A percentile compares a stretch with the other conserved stretches of the same genome.
Conservation (phyloP, 2,797 vertebrate genomes). For the Xenopus petersii region DNA sequence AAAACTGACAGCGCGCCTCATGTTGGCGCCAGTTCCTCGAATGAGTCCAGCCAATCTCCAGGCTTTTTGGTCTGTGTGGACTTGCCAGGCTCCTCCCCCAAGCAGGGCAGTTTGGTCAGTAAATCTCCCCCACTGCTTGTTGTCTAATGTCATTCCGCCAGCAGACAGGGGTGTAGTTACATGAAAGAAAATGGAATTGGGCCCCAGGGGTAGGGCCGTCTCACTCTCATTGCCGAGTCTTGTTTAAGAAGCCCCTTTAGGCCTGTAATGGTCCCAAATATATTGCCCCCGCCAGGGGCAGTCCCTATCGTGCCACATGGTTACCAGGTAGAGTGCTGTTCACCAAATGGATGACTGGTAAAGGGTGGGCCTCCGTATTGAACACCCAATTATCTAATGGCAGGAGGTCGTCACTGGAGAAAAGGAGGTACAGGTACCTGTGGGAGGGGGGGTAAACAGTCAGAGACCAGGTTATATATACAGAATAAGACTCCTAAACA, state of each 20-base stretch:
- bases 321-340: conserved; percentile 93
- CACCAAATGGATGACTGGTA: conserved; percentile 89
- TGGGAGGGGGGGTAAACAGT: conserved; percentile 1
- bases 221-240: not conserved
- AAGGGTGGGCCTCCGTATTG: conserved; percentile 96
- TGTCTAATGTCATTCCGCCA: not conserved
- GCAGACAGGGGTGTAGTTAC: not conserved
- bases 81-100: not conserved
- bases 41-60: too few relatives aligned
- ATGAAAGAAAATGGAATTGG: conserved; percentile 33
- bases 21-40: too few relatives aligned
- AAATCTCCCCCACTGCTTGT: not conserved
- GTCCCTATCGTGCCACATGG: conserved; percentile 77
- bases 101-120: conserved; percentile 35
- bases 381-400: conserved; percentile 97
- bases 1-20: not conserved
- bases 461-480: too few relatives aligned
- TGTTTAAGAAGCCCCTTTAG: conserved; percentile 35
- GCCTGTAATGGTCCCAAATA: conserved; percentile 68
- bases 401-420: conserved; percentile 93
- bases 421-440: conserved; percentile 97
- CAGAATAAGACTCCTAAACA: too few relatives aligned
- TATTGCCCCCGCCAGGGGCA: conserved; percentile 39
- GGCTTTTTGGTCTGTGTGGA: too few relatives aligned
- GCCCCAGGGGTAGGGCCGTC: not conserved